Evolutionary conservation across 2,888 invertebrate genomes (phyloP).

Genomic region (Drosophila nr. perissopoda): DNA sequence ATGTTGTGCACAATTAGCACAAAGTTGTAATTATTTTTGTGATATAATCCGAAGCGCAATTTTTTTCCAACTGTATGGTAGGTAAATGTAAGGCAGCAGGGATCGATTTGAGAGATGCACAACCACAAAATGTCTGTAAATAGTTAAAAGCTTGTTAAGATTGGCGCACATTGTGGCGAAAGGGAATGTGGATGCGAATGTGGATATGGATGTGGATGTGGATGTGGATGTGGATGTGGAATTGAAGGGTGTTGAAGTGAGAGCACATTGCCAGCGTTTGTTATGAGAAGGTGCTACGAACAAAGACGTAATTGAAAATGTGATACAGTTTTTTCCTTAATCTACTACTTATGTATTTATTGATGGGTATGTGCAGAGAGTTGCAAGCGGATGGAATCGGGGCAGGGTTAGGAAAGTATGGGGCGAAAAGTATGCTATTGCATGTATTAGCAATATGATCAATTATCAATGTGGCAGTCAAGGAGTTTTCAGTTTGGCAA

Average conservation of each 20-base stretch:
- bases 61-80: constrained; percentile 75
- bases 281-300: constrained; percentile 84
- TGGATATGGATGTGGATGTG: neutral
- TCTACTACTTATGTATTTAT: constrained; percentile 67
- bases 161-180: neutral
- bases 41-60: constrained; percentile 80
- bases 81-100: constrained; percentile 50
- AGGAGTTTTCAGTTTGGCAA: constrained; percentile 24
- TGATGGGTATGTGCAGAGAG: constrained; percentile 46
- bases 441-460: constrained; percentile 13
- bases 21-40: constrained; percentile 78
- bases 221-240: neutral
- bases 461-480: constrained; percentile 7
- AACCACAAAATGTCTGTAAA: constrained; percentile 54
- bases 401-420: neutral
- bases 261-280: constrained; percentile 62
- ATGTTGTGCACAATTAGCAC: constrained; percentile 47
- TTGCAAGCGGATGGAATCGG: neutral
- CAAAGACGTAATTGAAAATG: constrained; percentile 85
- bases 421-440: constrained; percentile 3
- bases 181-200: neutral
- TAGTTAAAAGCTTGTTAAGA: constrained; percentile 40
- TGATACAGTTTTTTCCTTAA: constrained; percentile 83
- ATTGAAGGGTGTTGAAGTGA: constrained; percentile 3
- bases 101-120: constrained; percentile 22